Evolutionary conservation across 2,888 invertebrate species (phyloP).

Genomic region (Epirrhoe tristata): DNA sequence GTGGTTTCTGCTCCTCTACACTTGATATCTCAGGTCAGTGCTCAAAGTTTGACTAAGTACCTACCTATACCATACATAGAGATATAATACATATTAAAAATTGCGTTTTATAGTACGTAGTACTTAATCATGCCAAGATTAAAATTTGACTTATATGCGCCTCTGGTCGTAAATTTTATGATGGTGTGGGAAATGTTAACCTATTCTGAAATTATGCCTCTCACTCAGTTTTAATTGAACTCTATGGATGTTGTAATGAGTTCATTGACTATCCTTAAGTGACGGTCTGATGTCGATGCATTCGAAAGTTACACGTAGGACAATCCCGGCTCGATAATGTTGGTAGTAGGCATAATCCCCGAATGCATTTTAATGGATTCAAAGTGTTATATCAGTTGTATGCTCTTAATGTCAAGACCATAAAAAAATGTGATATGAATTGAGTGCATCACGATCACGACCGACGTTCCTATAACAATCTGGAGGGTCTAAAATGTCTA

Average conservation of each 20-base stretch:
- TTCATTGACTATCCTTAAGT: conserved; percentile 52
- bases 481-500: conserved; percentile 21
- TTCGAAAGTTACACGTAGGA: conserved; percentile 61
- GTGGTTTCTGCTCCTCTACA: conserved; percentile 69
- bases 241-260: conserved; percentile 39
- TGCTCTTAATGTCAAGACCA: conserved; percentile 70
- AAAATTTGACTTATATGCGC: too few species aligned
- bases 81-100: too few species aligned
- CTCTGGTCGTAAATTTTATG: background rate
- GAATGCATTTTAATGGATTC: conserved; percentile 76
- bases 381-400: conserved; percentile 61
- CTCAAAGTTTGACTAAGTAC: background rate
- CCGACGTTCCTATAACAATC: conserved; percentile 30
- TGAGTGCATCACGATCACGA: conserved; percentile 48
- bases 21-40: conserved; percentile 69
- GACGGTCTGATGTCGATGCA: conserved; percentile 52
- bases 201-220: conserved; percentile 3
- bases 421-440: conserved; percentile 59
- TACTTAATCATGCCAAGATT: too few species aligned
- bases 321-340: conserved; percentile 63
- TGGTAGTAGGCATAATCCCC: conserved; percentile 66
- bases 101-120: too few species aligned
- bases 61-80: too few species aligned
- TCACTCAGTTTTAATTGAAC: conserved; percentile 46
- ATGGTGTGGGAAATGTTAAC: background rate